These are phyloP conservation scores for Kryptolebias ocellatus DNA, from an alignment of 2,797 vertebrate species.

Conservation along the genomic window DNA sequence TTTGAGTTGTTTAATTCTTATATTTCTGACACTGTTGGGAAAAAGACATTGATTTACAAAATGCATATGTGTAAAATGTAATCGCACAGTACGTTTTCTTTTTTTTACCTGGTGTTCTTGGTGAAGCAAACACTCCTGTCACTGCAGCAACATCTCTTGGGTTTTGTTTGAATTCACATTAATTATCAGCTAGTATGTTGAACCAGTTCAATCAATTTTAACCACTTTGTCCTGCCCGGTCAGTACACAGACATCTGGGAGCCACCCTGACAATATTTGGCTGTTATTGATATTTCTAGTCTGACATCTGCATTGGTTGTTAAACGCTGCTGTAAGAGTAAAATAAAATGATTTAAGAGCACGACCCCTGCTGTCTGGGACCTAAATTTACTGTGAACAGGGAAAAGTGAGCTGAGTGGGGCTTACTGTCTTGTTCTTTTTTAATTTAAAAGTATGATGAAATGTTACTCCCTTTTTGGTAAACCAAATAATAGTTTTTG, in stretches of 20 bases:
- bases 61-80: too few species aligned
- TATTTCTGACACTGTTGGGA: too few species aligned
- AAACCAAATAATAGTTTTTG: neutral
- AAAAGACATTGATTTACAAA: too few species aligned
- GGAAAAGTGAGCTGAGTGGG: neutral
- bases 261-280: conserved; percentile 15
- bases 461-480: neutral
- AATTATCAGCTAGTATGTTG: neutral
- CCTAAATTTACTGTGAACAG: conserved; percentile 17
- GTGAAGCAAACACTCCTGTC: neutral
- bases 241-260: conserved; percentile 26
- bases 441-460: neutral
- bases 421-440: neutral
- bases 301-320: conserved; percentile 22
- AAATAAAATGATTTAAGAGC: conserved; percentile 22
- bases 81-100: neutral
- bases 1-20: too few species aligned
- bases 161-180: conserved; percentile 5
- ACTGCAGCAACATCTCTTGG: neutral
- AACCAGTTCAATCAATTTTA: conserved; percentile 21
- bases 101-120: neutral
- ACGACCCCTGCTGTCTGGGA: conserved; percentile 1
- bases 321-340: conserved; percentile 17
- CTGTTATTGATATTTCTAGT: conserved; percentile 28
- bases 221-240: conserved; percentile 8